Base-by-base conservation (phyloP, 2,797 vertebrate species). In the Microctenopoma steveboyesi region DNA sequence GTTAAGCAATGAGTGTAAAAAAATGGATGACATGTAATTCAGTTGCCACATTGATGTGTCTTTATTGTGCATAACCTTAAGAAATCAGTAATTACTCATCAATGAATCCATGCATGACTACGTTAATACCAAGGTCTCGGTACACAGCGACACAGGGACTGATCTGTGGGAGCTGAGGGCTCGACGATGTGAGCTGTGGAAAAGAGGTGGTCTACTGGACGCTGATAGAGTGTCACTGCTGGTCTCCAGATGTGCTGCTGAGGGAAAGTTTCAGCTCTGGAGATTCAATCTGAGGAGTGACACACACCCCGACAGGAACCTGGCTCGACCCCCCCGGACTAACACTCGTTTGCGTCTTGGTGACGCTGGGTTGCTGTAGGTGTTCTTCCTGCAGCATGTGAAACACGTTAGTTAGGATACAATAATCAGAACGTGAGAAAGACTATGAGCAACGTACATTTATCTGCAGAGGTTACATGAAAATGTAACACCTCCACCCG, bases 241-340 rank as follows among this genome's bases (percentile, higher is more conserved):
- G 88, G 66, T 15, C 49, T 81, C 90, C 92, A 93, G 88, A 92
- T 92, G 91, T 92, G 86, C 81, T 86, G 88, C 63, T 58, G 79
- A 88, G 76, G 70, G 88, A 91, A 49, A 13, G 42, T 60, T 82
- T 91, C 73, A 84, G 60, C 82, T 73, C 74, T 64, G 70, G 52
- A 76, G 82, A 79, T 63, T 76, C 74, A 58, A 67, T 49, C 68
- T 72, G 78, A 67, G 68, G 74, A 83, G 62, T 79, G 81, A 88
- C 67, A 70, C 54, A 43, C 45, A 82, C 74, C 68, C 71, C 73
- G 76, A 82, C 72, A 83, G 75, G 62, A 84, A 70, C 69, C 69
- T 78, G 77, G 59, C 75, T 70, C 64, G 22, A 49, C 37, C 58
- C 59, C 48, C 48, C 35, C 28, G 40, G 15, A 51, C 3, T 39